Evolutionary conservation across 2,113 vertebrate species (phyloP), one percentile per base, ranked within the genome.

Genomic region (Protobothrops mucrosquamatus): DNA sequence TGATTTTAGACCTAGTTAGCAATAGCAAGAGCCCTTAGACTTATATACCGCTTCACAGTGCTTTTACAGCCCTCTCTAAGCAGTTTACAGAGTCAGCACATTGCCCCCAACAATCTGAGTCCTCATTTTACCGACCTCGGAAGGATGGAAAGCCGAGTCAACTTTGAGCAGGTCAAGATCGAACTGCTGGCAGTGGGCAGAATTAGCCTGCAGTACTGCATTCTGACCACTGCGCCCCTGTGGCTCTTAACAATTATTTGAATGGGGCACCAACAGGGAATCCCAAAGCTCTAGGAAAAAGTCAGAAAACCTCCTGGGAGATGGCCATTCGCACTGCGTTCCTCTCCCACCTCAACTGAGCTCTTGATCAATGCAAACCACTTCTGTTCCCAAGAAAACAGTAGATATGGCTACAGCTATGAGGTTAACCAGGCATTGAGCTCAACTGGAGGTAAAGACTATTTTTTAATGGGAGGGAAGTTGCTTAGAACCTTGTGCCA

Each of bases 371-470:
- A 74, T 6, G n/a, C n/a, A 18, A 74, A 74, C 20, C 69, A 39
- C 55, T 56, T 18, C 55, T 22, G 55, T 56, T 56, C 55, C 55
- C 55, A 56, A 56, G 15, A 56, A 56, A 56, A 56, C n/a, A 74
- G 1, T 34, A 64, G 61, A 26, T 64, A 7, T 34, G n/a, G n/a
- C 14, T 7, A 74, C n/a, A 18, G 6, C n/a, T 74, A 34, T 7
- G n/a, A 74, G n/a, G 15, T 20, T n/a, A 20, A 20, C 15, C 2
- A 6, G 69, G n/a, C 2, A 0, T 0, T 7, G 34, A 8, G 34
- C 6, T 81, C 69, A 81, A 1, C 69, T 39, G 6, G 34, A 74
- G 69, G 2, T 34, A 74, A 74, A 6, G 6, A 18, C 6, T 81
- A 81, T 9, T 39, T 81, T 56, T 81, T 39, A 39, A 15, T 81